A percentile compares a stretch with the other conserved stretches of the same genome.
phyloP scores from a whole-genome alignment of 2,888 invertebrate species.

The Xestia sexstrigata region DNA sequence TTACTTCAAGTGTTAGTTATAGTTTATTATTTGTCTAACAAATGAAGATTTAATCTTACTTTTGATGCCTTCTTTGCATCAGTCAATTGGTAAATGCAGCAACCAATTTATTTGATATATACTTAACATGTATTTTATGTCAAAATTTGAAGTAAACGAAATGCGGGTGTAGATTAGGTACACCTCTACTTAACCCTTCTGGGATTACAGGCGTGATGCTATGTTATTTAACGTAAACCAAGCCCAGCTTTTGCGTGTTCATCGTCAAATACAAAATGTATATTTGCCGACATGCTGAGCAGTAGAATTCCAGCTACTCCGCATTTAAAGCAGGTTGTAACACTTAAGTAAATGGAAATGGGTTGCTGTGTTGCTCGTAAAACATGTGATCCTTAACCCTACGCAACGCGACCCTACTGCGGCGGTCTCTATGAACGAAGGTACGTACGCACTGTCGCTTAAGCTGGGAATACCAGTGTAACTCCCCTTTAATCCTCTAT shows the following conservation, averaged over 20 bases:
- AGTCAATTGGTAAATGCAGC: background rate
- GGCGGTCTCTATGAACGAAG: slow-evolving; percentile 17
- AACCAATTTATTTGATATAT: background rate
- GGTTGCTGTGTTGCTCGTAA: slow-evolving; percentile 60
- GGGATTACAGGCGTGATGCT: too few relatives aligned
- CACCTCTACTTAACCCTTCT: too few relatives aligned
- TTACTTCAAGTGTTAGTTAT: background rate
- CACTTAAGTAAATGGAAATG: slow-evolving; percentile 58
- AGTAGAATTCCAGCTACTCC: slow-evolving; percentile 47
- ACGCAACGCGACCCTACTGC: slow-evolving; percentile 37
- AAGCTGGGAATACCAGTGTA: slow-evolving; percentile 47
- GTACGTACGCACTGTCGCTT: slow-evolving; percentile 23
- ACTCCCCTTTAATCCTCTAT: slow-evolving; percentile 44
- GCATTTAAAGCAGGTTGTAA: slow-evolving; percentile 59
- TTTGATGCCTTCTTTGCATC: background rate
- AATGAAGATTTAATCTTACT: background rate
- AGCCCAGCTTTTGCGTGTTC: slow-evolving; percentile 12
- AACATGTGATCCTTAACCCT: slow-evolving; percentile 61
- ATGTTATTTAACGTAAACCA: slow-evolving; percentile 5
- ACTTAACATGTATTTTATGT: background rate
- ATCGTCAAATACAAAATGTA: slow-evolving; percentile 26
- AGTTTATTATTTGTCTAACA: background rate
- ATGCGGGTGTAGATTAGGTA: too few relatives aligned
- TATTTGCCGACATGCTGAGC: slow-evolving; percentile 23
- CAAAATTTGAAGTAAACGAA: background rate